Evolutionary conservation across 2,888 invertebrate species (phyloP).

Genomic region (Baccha elongata): DNA sequence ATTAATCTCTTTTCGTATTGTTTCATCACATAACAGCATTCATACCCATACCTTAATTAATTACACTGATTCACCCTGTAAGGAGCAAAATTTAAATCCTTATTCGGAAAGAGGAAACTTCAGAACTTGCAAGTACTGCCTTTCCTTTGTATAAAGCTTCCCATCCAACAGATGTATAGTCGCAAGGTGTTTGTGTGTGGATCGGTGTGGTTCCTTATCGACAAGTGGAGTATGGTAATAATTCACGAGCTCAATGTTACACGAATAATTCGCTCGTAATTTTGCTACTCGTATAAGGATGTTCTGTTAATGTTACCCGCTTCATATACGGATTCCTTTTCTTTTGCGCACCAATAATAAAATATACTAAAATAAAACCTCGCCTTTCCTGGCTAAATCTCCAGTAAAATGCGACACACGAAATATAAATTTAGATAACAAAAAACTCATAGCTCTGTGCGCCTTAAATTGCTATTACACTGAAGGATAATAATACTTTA

Average conservation of each 20-base stretch:
- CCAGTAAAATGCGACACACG: constrained; percentile 40
- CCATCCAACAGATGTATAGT: neutral
- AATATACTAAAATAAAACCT: neutral
- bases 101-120: constrained; percentile 11
- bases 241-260: constrained; percentile 69
- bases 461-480: constrained; percentile 59
- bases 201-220: constrained; percentile 55
- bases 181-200: constrained; percentile 13
- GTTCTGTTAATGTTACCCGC: constrained; percentile 49
- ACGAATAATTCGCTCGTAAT: constrained; percentile 72
- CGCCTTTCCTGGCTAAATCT: constrained; percentile 7
- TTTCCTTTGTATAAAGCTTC: neutral
- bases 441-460: constrained; percentile 45
- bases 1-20: too few species aligned
- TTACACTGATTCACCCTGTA: constrained; percentile 30
- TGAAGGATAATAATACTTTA: constrained; percentile 65
- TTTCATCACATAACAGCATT: neutral
- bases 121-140: constrained; percentile 13
- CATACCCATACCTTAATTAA: neutral
- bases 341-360: constrained; percentile 10
- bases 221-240: constrained; percentile 55
- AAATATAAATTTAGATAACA: constrained; percentile 70
- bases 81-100: neutral
- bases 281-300: constrained; percentile 50
- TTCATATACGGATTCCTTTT: constrained; percentile 33